phyloP scores from a whole-genome alignment of 37 sponge, comb jelly and placozoan genomes.

The Agelas oroides region DNA sequence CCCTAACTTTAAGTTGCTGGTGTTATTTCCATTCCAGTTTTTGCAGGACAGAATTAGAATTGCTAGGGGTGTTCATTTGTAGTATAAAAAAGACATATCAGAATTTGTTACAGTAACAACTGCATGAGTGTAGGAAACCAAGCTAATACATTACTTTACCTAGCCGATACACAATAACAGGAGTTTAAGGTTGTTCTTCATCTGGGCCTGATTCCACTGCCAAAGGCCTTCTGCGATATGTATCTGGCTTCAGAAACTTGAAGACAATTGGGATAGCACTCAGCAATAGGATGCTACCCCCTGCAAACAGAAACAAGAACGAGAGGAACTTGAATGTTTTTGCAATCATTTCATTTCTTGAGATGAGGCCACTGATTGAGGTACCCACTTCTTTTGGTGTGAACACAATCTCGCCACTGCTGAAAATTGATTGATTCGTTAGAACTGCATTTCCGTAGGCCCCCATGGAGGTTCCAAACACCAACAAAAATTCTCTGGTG shows the following conservation, averaged over 20 bases:
- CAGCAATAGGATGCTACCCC: constrained; percentile 60
- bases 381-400: constrained; percentile 53
- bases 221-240: too few species aligned
- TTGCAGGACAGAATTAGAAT: too few species aligned
- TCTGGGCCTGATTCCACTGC: too few species aligned
- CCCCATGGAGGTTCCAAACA: constrained; percentile 60
- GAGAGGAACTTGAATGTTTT: constrained; percentile 49
- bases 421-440: background rate
- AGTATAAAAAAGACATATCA: too few species aligned
- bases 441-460: constrained; percentile 69
- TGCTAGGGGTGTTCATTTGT: too few species aligned
- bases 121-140: too few species aligned
- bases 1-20: too few species aligned
- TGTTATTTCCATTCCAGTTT: too few species aligned
- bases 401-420: constrained; percentile 40
- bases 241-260: background rate
- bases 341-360: constrained; percentile 57
- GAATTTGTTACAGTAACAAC: too few species aligned
- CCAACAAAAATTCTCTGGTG: constrained; percentile 60
- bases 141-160: too few species aligned
- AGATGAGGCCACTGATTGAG: constrained; percentile 44
- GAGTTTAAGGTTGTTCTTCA: too few species aligned
- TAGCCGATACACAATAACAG: too few species aligned
- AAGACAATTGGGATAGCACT: constrained; percentile 16
- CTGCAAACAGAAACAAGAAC: constrained; percentile 45